Evolutionary conservation across 1,140 invertebrate species (phyloP).

Genomic region (Leptinotarsa lineolata): DNA sequence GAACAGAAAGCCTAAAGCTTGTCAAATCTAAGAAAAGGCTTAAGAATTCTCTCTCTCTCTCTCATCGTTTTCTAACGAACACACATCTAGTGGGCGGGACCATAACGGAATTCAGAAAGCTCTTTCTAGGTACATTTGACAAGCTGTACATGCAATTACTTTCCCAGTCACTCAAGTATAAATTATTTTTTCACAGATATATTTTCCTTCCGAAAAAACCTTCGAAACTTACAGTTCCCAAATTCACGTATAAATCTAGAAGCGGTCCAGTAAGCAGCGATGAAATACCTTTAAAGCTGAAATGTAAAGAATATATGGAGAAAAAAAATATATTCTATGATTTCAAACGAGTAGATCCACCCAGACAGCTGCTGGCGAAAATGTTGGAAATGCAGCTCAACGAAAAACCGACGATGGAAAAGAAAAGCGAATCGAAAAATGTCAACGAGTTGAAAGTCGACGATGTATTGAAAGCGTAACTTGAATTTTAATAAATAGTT

Average conservation of each 20-base stretch:
- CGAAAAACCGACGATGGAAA: slow-evolving; percentile 36
- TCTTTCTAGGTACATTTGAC: too few species aligned
- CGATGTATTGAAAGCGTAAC: neutral
- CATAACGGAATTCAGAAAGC: too few species aligned
- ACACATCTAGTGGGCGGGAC: too few species aligned
- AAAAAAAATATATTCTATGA: slow-evolving; percentile 48
- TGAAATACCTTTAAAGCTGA: slow-evolving; percentile 41
- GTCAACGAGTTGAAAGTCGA: neutral
- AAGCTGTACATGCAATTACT: slow-evolving; percentile 3
- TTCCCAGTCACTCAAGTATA: slow-evolving; percentile 4
- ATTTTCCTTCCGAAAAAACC: slow-evolving; percentile 9
- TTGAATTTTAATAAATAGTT: neutral
- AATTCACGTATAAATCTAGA: slow-evolving; percentile 33
- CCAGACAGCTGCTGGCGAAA: slow-evolving; percentile 41
- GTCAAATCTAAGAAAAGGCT: too few species aligned
- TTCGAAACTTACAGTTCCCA: neutral
- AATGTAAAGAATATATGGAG: slow-evolving; percentile 43
- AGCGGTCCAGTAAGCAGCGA: slow-evolving; percentile 38
- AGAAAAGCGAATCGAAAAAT: neutral
- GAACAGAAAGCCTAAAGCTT: too few species aligned
- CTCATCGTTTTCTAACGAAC: too few species aligned
- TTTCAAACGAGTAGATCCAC: slow-evolving; percentile 42
- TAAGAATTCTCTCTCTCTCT: too few species aligned
- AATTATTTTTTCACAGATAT: slow-evolving; percentile 22
- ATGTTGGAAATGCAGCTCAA: slow-evolving; percentile 46